A percentile compares a stretch with the other conserved stretches of the same genome.
These are phyloP conservation scores for Seladonia tumulorum DNA, from an alignment of 2,888 invertebrate species.

Conservation along the genomic window DNA sequence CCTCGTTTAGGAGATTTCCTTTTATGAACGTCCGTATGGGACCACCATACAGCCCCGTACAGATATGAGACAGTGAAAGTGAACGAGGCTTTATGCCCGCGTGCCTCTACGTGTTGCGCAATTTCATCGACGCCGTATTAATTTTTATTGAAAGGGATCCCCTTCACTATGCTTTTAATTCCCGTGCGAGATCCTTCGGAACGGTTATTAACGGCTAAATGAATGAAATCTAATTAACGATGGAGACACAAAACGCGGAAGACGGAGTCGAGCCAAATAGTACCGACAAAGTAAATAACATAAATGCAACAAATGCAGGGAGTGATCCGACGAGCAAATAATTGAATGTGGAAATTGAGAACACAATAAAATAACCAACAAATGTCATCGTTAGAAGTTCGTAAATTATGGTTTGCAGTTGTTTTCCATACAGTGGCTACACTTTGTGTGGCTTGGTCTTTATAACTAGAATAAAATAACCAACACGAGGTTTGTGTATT, in stretches of 20 bases:
- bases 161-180: background rate
- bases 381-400: slow-evolving; percentile 96
- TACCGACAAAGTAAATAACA: background rate
- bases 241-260: background rate
- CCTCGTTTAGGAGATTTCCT: background rate
- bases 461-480: too few species aligned
- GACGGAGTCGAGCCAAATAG: background rate
- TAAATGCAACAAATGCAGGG: background rate
- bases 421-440: slow-evolving; percentile 98
- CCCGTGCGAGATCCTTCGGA: background rate
- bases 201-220: background rate
- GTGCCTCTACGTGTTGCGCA: background rate
- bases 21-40: slow-evolving; percentile 13
- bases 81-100: background rate
- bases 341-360: background rate
- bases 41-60: background rate
- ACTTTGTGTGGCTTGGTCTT: slow-evolving; percentile 98
- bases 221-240: background rate
- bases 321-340: background rate
- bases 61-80: slow-evolving; percentile 4
- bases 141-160: background rate
- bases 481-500: background rate
- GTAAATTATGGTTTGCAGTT: slow-evolving; percentile 96
- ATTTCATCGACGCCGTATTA: slow-evolving; percentile 6
- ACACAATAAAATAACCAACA: slow-evolving; percentile 82